Conservation (phyloP, 1,140 invertebrate species). For the Magallana gigas region DNA sequence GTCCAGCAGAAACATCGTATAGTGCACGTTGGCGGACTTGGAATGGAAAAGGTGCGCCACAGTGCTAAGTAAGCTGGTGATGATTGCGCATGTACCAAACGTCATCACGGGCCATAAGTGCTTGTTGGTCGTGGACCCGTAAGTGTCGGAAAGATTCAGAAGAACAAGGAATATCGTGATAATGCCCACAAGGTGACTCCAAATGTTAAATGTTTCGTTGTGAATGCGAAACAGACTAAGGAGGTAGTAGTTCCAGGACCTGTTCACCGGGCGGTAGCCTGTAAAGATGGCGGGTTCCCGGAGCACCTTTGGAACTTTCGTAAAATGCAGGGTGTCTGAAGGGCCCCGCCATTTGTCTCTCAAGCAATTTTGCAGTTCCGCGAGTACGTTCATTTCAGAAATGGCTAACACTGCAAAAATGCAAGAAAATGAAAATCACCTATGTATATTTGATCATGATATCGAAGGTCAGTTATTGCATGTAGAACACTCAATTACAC, state of each 20-base stretch:
- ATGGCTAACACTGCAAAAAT: background rate
- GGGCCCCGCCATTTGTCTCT: background rate
- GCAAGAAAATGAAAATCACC: too few relatives aligned
- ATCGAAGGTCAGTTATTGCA: too few relatives aligned
- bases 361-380: background rate
- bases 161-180: constrained; percentile 61
- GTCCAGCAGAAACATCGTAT: constrained; percentile 72
- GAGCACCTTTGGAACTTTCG: constrained; percentile 67
- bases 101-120: constrained; percentile 62
- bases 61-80: constrained; percentile 63
- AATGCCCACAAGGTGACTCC: constrained; percentile 75
- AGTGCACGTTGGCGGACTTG: constrained; percentile 70
- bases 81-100: constrained; percentile 61
- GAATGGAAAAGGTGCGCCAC: constrained; percentile 73
- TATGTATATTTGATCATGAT: too few relatives aligned
- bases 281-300: constrained; percentile 72
- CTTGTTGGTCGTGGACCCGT: constrained; percentile 59
- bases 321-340: constrained; percentile 56
- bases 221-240: constrained; percentile 75
- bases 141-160: constrained; percentile 57
- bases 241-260: constrained; percentile 75
- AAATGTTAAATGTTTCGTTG: constrained; percentile 78
- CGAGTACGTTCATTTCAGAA: background rate
- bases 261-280: constrained; percentile 71
- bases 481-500: too few relatives aligned